phyloP scores from a whole-genome alignment of 2,113 vertebrate species.

The Ciconia boyciana region DNA sequence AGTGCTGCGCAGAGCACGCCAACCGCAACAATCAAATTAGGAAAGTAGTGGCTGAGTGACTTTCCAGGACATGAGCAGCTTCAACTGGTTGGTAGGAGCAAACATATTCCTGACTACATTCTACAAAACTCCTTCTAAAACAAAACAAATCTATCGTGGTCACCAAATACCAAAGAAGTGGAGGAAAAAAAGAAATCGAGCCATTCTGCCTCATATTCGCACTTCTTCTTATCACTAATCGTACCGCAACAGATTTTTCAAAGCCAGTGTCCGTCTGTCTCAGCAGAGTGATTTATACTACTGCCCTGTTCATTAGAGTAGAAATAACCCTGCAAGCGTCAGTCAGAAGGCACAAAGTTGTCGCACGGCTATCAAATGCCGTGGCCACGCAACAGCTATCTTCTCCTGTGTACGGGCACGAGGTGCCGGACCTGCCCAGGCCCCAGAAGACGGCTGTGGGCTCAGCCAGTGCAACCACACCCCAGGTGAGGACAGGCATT shows the following conservation, averaged over 20 bases:
- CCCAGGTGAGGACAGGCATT: not conserved
- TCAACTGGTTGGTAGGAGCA: not conserved
- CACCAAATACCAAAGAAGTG: not conserved
- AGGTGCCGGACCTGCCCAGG: not conserved
- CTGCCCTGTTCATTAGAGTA: not conserved
- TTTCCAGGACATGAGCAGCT: not conserved
- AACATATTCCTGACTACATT: not conserved
- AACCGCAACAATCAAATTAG: not conserved
- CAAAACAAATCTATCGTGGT: not conserved
- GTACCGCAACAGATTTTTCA: not conserved
- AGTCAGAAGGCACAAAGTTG: not conserved
- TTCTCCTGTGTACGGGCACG: rapidly evolving
- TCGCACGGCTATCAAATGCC: not conserved
- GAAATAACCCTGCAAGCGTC: not conserved
- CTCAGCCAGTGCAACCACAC: rapidly evolving
- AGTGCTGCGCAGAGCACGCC: not conserved
- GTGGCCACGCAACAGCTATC: rapidly evolving
- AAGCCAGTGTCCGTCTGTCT: not conserved
- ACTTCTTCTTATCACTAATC: not conserved
- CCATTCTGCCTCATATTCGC: not conserved
- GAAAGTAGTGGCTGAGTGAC: not conserved
- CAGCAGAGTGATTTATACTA: not conserved
- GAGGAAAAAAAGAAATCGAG: not conserved
- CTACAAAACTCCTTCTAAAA: not conserved
- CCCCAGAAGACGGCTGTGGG: not conserved